Evolutionary conservation across 1,140 invertebrate species (phyloP).

Genomic region (Hycleus cichorii): DNA sequence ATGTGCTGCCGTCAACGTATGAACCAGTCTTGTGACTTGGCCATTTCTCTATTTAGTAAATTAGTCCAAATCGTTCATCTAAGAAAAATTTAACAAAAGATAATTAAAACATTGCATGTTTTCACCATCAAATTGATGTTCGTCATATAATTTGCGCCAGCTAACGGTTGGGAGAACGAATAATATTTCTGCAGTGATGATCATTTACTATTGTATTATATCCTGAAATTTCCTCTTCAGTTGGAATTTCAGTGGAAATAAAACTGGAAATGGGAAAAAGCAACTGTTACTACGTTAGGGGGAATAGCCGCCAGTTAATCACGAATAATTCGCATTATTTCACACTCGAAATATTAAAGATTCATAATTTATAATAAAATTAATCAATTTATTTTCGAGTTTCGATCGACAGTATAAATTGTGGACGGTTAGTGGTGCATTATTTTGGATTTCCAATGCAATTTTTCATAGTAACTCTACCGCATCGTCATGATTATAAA

Average conservation of each 20-base stretch:
- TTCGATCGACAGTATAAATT: too few relatives aligned
- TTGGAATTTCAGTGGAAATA: not conserved
- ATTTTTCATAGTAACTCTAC: too few relatives aligned
- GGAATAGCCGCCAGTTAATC: constrained; percentile 9
- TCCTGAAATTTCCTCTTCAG: constrained; percentile 7
- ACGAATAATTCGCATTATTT: constrained; percentile 13
- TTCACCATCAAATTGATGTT: too few relatives aligned
- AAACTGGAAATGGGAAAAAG: constrained; percentile 5
- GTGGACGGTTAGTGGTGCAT: too few relatives aligned
- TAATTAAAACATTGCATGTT: constrained; percentile 12
- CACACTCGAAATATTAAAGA: constrained; percentile 7
- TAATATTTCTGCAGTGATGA: too few relatives aligned
- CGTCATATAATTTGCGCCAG: too few relatives aligned
- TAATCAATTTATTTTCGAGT: too few relatives aligned
- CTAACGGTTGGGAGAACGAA: too few relatives aligned
- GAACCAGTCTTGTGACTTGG: constrained; percentile 18
- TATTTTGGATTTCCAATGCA: too few relatives aligned
- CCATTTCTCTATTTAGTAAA: constrained; percentile 6
- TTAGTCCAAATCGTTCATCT: too few relatives aligned
- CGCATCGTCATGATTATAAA: too few relatives aligned
- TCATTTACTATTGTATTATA: too few relatives aligned
- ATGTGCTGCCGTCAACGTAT: constrained; percentile 28
- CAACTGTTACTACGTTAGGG: not conserved
- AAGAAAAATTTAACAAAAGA: constrained; percentile 2
- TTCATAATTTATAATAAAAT: not conserved